phyloP scores from a whole-genome alignment of 30 jellyfish, hydroid and myxozoan genomes.

The Hydra vulgaris region DNA sequence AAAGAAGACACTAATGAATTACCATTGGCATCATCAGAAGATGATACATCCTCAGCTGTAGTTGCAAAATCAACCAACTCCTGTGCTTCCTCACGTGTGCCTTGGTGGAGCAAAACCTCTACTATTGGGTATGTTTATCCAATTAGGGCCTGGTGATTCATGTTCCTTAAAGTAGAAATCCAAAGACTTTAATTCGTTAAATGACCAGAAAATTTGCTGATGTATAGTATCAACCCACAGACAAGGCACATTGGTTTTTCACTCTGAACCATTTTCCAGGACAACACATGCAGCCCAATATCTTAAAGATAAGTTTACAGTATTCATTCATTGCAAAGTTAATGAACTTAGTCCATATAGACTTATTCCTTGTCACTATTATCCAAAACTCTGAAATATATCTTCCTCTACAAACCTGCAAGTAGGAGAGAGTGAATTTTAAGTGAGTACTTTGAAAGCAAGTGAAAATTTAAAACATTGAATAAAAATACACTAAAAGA shows the following conservation, averaged over 20 bases:
- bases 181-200: not conserved
- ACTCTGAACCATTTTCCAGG: not conserved
- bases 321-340: not conserved
- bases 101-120: not conserved
- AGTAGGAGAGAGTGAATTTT: no score
- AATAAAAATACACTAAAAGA: not conserved
- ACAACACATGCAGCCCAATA: not conserved
- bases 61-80: not conserved
- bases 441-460: no score
- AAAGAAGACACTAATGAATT: not conserved
- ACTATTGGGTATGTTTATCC: not conserved
- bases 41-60: not conserved
- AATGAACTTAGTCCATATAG: not conserved
- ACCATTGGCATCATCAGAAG: not conserved
- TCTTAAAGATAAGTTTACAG: not conserved
- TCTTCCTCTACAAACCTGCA: not conserved
- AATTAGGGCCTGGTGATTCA: not conserved
- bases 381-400: not conserved
- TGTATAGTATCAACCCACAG: not conserved
- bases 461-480: not conserved
- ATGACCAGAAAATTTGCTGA: not conserved
- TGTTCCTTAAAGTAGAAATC: not conserved
- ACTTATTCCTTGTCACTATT: not conserved
- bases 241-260: not conserved
- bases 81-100: not conserved